phyloP scores from a whole-genome alignment of 2,888 invertebrate species.

The Perdita meconis region DNA sequence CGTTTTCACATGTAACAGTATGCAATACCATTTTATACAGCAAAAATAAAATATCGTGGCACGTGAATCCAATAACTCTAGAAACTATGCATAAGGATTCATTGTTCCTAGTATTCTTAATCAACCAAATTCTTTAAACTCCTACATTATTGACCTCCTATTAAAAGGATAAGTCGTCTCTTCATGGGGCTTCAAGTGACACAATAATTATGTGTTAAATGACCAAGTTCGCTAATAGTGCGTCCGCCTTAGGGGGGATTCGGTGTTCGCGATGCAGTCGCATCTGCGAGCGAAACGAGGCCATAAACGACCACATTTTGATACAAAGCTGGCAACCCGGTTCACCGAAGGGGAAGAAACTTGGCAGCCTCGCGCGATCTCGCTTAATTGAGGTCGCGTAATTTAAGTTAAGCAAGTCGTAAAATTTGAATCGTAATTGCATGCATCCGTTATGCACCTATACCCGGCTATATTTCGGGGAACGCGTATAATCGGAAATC shows the following conservation, averaged over 20 bases:
- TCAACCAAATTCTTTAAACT: too few species aligned
- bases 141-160: too few species aligned
- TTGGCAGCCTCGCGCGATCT: slow-evolving; percentile 67
- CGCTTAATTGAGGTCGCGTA: slow-evolving; percentile 73
- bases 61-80: too few species aligned
- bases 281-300: slow-evolving; percentile 17
- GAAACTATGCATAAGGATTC: too few species aligned
- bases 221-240: not conserved
- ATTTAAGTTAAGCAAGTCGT: slow-evolving; percentile 74
- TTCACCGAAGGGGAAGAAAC: slow-evolving; percentile 47
- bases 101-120: too few species aligned
- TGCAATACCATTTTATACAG: too few species aligned
- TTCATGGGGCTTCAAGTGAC: too few species aligned
- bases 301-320: slow-evolving; percentile 58
- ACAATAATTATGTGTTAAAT: slow-evolving; percentile 21
- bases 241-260: slow-evolving; percentile 4
- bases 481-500: slow-evolving; percentile 65
- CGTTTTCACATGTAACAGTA: too few species aligned
- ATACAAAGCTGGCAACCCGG: slow-evolving; percentile 43
- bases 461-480: slow-evolving; percentile 35
- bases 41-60: too few species aligned
- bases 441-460: slow-evolving; percentile 68
- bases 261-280: not conserved
- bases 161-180: too few species aligned
- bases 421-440: slow-evolving; percentile 73